A percentile compares a stretch with the other conserved stretches of the same genome.
phyloP scores from a whole-genome alignment of 2,113 vertebrate genomes.

The Grantiella picta region DNA sequence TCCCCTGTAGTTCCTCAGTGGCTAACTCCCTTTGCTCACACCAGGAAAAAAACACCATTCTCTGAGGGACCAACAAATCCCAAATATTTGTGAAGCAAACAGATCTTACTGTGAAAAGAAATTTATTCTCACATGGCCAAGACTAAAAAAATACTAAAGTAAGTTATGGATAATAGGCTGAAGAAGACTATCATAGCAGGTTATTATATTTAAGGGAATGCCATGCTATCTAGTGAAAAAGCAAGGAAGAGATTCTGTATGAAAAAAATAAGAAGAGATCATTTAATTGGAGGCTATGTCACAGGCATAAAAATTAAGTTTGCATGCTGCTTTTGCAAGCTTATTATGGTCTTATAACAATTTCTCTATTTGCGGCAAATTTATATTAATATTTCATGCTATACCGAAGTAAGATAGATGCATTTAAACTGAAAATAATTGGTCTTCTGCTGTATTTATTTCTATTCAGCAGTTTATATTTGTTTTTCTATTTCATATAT shows the following conservation, averaged over 20 bases:
- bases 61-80: background rate
- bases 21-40: background rate
- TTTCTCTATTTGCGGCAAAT: constrained; percentile 8
- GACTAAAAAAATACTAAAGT: background rate
- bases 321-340: background rate
- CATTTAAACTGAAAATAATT: constrained; percentile 41
- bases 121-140: background rate
- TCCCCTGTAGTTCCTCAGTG: background rate
- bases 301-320: constrained; percentile 19
- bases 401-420: constrained; percentile 5
- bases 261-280: background rate
- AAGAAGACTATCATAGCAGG: background rate
- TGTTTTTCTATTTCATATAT: constrained; percentile 13
- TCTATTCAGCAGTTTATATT: constrained; percentile 25
- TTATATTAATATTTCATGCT: constrained; percentile 50
- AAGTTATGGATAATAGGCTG: background rate
- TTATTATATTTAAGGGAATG: background rate
- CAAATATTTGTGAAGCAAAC: background rate
- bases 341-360: constrained; percentile 14
- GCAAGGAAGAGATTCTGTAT: background rate
- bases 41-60: background rate
- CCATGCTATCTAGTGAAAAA: background rate
- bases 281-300: constrained; percentile 19
- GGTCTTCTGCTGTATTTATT: constrained; percentile 3
- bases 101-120: background rate